Percentiles rank a stretch among this genome's conserved stretches.
Evolutionary conservation across 2,797 vertebrate species (phyloP).

Genomic region (Remorina albescens): DNA sequence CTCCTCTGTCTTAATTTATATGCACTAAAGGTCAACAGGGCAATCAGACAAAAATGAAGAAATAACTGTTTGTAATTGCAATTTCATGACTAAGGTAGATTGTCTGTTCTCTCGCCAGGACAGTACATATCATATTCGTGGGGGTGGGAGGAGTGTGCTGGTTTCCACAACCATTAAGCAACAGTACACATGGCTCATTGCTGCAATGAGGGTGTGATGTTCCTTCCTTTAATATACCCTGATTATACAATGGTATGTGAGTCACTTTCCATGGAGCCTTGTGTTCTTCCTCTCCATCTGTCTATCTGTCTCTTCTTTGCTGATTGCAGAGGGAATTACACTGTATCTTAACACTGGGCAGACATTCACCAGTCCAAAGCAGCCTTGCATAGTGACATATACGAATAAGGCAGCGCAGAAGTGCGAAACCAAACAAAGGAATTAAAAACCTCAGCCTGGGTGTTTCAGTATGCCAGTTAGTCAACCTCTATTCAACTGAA

Average conservation of each 20-base stretch:
- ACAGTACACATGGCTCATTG: conserved; percentile 65
- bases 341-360: conserved; percentile 10
- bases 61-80: conserved; percentile 8
- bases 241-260: conserved; percentile 80
- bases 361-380: conserved; percentile 15
- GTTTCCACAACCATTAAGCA: conserved; percentile 57
- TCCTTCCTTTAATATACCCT: conserved; percentile 81
- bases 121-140: conserved; percentile 11
- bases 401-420: conserved; percentile 13
- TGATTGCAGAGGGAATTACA: conserved; percentile 36
- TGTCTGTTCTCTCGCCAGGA: conserved; percentile 21
- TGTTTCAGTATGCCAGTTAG: conserved; percentile 6
- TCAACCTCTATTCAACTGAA: conserved; percentile 5
- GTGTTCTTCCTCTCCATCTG: conserved; percentile 73
- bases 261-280: conserved; percentile 71
- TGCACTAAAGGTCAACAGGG: not conserved
- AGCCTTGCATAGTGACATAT: not conserved
- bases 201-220: conserved; percentile 84
- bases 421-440: conserved; percentile 33
- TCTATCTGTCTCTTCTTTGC: conserved; percentile 52
- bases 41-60: not conserved
- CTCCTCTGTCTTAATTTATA: not conserved
- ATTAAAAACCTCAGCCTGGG: conserved; percentile 25
- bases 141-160: conserved; percentile 45
- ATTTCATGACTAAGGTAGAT: not conserved